These are phyloP conservation scores for Stenichneumon culpator DNA, from an alignment of 2,888 invertebrate genomes.

Conservation along the genomic window DNA sequence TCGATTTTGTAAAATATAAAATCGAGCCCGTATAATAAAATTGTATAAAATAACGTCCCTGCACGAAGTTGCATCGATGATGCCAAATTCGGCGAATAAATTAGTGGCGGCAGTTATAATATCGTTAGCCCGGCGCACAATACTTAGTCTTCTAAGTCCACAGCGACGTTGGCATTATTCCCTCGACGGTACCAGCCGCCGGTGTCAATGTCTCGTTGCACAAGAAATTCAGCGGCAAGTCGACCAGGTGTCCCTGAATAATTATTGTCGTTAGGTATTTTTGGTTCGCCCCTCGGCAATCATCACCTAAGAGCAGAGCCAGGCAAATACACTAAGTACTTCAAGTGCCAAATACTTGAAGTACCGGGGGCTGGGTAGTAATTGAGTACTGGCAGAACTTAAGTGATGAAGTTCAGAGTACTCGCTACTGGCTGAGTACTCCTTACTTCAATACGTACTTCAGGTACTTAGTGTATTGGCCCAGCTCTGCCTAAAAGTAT, in stretches of 20 bases:
- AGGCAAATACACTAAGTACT: too few relatives aligned
- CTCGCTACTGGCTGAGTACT: too few relatives aligned
- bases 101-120: neutral
- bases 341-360: too few relatives aligned
- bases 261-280: conserved; percentile 19
- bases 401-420: too few relatives aligned
- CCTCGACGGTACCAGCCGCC: conserved; percentile 93
- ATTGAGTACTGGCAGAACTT: too few relatives aligned
- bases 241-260: conserved; percentile 93
- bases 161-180: conserved; percentile 95
- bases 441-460: too few relatives aligned
- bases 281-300: neutral
- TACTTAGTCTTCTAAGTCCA: conserved; percentile 89
- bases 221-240: conserved; percentile 96
- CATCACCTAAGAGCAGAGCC: neutral
- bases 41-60: conserved; percentile 12
- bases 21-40: neutral
- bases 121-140: too few relatives aligned
- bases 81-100: neutral
- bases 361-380: too few relatives aligned
- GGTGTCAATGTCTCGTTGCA: conserved; percentile 94
- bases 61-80: neutral
- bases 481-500: neutral
- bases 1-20: neutral
- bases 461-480: too few relatives aligned